Conservation (phyloP, 1,140 invertebrate species). For the Drosophila teissieri region DNA sequence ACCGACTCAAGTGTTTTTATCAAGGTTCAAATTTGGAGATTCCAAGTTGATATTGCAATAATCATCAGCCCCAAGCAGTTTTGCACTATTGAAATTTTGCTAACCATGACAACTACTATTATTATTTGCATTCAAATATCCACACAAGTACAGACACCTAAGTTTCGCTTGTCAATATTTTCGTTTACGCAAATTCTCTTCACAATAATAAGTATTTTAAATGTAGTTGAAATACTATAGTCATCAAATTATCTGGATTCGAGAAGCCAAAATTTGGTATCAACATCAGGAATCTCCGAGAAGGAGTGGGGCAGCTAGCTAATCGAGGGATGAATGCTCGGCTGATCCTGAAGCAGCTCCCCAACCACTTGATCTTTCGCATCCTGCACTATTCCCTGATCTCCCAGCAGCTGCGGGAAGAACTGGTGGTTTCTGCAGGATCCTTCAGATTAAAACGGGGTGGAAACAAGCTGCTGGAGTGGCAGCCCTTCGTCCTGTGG, state of each 20-base stretch:
- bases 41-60: too few relatives aligned
- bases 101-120: too few relatives aligned
- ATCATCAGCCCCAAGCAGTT: too few relatives aligned
- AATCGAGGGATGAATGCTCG: constrained; percentile 42
- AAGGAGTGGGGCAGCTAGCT: background rate
- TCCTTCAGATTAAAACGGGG: background rate
- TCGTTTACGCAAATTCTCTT: constrained; percentile 29
- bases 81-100: too few relatives aligned
- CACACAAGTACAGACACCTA: constrained; percentile 27
- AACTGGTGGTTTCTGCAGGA: constrained; percentile 24
- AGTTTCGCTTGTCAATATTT: constrained; percentile 46
- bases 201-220: constrained; percentile 25
- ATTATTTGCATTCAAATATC: background rate
- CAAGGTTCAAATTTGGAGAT: too few relatives aligned
- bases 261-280: constrained; percentile 13
- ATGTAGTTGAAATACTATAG: background rate
- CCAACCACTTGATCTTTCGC: constrained; percentile 62
- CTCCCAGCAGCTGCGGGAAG: constrained; percentile 60
- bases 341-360: constrained; percentile 44
- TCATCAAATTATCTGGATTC: background rate
- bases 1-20: too few relatives aligned
- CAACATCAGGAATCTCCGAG: background rate
- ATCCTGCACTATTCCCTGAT: constrained; percentile 58
- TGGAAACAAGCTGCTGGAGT: constrained; percentile 18
- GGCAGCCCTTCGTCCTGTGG: constrained; percentile 62